Conservation (phyloP, 1,140 invertebrate species). For the Ceratoteleas bidentatus region DNA sequence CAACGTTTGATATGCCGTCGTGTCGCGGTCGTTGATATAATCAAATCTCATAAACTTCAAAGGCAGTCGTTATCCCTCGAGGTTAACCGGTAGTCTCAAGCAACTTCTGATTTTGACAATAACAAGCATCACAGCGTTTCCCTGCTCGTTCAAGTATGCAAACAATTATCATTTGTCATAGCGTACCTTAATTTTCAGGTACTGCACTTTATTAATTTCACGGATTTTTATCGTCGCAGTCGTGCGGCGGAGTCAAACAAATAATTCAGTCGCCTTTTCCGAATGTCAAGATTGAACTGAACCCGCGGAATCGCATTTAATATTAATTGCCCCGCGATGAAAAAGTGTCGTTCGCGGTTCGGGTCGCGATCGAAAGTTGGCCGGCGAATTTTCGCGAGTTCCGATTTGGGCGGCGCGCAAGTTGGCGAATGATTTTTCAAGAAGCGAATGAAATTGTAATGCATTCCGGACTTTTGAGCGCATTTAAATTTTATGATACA, state of each 20-base stretch:
- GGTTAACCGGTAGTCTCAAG: too few relatives aligned
- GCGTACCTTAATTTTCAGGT: constrained; percentile 21
- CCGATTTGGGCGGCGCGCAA: too few relatives aligned
- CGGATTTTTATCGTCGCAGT: constrained; percentile 4
- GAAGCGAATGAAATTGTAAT: constrained; percentile 15
- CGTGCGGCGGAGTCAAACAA: neutral
- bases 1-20: constrained; percentile 62
- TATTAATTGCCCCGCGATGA: too few relatives aligned
- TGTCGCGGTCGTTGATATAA: constrained; percentile 68
- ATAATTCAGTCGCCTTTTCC: too few relatives aligned
- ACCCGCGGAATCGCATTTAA: too few relatives aligned
- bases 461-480: constrained; percentile 20
- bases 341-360: too few relatives aligned
- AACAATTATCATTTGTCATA: constrained; percentile 47
- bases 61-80: constrained; percentile 68
- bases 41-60: constrained; percentile 74
- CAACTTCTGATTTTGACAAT: constrained; percentile 65
- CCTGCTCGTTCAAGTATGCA: constrained; percentile 39
- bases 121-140: constrained; percentile 60
- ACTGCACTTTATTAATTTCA: constrained; percentile 16
- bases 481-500: constrained; percentile 34
- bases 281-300: neutral
- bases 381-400: too few relatives aligned
- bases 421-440: constrained; percentile 5
- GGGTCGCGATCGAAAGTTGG: too few relatives aligned